Evolutionary conservation across 2,113 vertebrate genomes (phyloP).

Genomic region (Chaetodon trifascialis): DNA sequence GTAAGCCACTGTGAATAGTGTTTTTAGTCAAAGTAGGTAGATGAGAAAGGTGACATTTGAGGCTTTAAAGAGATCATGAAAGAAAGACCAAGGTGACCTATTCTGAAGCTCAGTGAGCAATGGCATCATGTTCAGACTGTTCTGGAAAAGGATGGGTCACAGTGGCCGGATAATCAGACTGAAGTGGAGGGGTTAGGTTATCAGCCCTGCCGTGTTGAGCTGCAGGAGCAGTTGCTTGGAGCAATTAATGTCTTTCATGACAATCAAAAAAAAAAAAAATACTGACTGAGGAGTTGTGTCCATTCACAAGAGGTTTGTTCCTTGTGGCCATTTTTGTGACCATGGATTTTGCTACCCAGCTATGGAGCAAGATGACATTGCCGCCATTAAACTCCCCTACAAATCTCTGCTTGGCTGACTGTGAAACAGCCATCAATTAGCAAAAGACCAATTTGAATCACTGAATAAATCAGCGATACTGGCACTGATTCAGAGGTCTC

Average conservation of each 20-base stretch:
- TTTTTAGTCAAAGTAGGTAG: constrained; percentile 23
- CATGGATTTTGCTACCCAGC: neutral
- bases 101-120: neutral
- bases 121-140: neutral
- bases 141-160: neutral
- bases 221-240: neutral
- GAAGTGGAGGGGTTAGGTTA: neutral
- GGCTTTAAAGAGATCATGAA: constrained; percentile 6
- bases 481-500: neutral
- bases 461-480: neutral
- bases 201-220: neutral
- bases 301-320: neutral
- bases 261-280: neutral
- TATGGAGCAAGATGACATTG: neutral
- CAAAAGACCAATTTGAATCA: neutral
- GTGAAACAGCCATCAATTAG: neutral
- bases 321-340: neutral
- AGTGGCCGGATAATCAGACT: neutral
- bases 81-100: constrained; percentile 12
- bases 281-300: neutral
- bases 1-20: constrained; percentile 22
- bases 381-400: neutral
- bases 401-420: neutral
- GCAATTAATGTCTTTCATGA: neutral
- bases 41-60: constrained; percentile 36